A percentile compares a stretch with the other conserved stretches of the same genome.
Evolutionary conservation across 1,140 invertebrate species (phyloP).

Genomic region (Rhopalosiphum padi): DNA sequence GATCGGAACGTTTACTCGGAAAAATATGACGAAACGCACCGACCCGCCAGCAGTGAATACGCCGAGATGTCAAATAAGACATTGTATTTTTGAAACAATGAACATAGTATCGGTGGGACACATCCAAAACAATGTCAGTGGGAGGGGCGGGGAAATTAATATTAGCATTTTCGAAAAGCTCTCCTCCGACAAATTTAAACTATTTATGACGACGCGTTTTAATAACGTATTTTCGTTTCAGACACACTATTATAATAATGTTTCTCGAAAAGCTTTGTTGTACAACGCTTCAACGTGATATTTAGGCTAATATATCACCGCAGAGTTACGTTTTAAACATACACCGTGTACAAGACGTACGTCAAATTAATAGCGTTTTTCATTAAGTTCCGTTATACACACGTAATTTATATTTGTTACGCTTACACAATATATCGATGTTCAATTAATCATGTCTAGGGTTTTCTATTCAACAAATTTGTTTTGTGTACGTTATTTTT

Average conservation of each 20-base stretch:
- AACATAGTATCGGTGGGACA: neutral
- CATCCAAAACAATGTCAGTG: neutral
- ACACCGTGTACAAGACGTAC: neutral
- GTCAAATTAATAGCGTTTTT: constrained; percentile 32
- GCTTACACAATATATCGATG: constrained; percentile 13
- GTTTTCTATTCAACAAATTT: neutral
- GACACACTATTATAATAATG: neutral
- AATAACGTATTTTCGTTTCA: neutral
- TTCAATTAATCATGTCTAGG: constrained; percentile 37
- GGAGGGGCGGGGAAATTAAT: neutral
- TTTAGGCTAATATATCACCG: constrained; percentile 19
- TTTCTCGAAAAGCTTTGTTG: neutral
- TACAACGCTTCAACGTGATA: neutral
- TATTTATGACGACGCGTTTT: neutral
- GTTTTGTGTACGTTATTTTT: neutral
- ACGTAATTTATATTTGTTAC: constrained; percentile 43
- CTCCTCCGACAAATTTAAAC: constrained; percentile 8
- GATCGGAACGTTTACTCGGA: neutral
- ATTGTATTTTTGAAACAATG: neutral
- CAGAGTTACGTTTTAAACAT: neutral
- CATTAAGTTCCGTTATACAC: constrained; percentile 40
- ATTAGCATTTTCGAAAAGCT: neutral
- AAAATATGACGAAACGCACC: neutral
- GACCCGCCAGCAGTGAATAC: neutral
- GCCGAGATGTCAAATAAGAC: neutral